Evolutionary conservation across 2,888 invertebrate genomes (phyloP).

Genomic region (Odontomyia ornata): DNA sequence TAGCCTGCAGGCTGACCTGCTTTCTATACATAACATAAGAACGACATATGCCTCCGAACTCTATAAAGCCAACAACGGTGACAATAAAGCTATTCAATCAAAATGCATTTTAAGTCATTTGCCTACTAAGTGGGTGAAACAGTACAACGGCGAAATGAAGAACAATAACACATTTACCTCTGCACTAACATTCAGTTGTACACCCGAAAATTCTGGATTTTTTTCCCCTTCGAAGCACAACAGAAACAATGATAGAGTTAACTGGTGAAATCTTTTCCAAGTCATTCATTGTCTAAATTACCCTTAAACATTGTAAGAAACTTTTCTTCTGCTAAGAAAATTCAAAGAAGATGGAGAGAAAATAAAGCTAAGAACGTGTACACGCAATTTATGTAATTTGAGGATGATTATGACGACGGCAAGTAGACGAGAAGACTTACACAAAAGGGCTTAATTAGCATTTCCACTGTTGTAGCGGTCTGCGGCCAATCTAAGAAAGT

Average conservation of each 20-base stretch:
- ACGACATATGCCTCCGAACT: neutral
- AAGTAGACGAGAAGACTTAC: conserved; percentile 4
- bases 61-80: neutral
- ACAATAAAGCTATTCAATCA: conserved; percentile 9
- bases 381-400: conserved; percentile 30
- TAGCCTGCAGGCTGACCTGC: conserved; percentile 5
- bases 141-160: neutral
- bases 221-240: neutral
- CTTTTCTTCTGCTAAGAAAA: neutral
- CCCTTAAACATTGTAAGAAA: neutral
- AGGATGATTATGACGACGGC: conserved; percentile 21
- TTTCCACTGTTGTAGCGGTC: neutral
- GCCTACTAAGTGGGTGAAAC: conserved; percentile 19
- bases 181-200: neutral
- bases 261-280: conserved; percentile 3
- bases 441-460: conserved; percentile 31
- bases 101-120: conserved; percentile 11
- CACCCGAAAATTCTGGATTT: neutral
- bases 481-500: too few species aligned
- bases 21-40: too few species aligned
- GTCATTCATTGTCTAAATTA: neutral
- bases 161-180: conserved; percentile 17
- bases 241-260: neutral
- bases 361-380: neutral
- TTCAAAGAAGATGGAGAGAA: neutral